These are phyloP conservation scores for Drosophila guanche DNA, from an alignment of 1,140 invertebrate species.

Conservation along the genomic window DNA sequence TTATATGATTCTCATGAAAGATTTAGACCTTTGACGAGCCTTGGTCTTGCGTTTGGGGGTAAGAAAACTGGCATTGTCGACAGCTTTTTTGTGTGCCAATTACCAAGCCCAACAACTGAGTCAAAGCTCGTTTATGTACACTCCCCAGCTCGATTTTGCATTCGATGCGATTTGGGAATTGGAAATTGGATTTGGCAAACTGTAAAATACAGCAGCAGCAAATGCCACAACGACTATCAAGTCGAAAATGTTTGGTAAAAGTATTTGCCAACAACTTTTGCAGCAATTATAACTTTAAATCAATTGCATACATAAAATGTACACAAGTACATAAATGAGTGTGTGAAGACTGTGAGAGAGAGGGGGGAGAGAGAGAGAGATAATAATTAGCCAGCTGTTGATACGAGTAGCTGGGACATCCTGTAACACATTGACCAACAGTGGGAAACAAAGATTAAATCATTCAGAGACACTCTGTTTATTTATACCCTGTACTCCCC, in stretches of 20 bases:
- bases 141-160: not conserved
- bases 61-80: constrained; percentile 24
- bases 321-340: not conserved
- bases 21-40: constrained; percentile 33
- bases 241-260: constrained; percentile 58
- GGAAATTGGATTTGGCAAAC: constrained; percentile 70
- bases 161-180: constrained; percentile 60
- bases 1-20: constrained; percentile 43
- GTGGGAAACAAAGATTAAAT: constrained; percentile 28
- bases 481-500: too few relatives aligned
- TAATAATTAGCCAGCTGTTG: constrained; percentile 50
- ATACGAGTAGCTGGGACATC: constrained; percentile 25
- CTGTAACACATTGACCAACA: constrained; percentile 6
- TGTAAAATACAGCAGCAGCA: constrained; percentile 51
- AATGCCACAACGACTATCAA: constrained; percentile 28
- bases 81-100: constrained; percentile 41
- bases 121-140: constrained; percentile 10
- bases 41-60: constrained; percentile 22
- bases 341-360: not conserved
- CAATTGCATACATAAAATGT: constrained; percentile 8
- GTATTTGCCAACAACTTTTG: constrained; percentile 60
- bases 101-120: constrained; percentile 33
- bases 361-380: too few relatives aligned
- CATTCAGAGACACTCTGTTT: constrained; percentile 8
- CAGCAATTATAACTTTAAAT: constrained; percentile 69